Conservation (phyloP, 1,140 invertebrate species). For the Heliothis subflexa region DNA sequence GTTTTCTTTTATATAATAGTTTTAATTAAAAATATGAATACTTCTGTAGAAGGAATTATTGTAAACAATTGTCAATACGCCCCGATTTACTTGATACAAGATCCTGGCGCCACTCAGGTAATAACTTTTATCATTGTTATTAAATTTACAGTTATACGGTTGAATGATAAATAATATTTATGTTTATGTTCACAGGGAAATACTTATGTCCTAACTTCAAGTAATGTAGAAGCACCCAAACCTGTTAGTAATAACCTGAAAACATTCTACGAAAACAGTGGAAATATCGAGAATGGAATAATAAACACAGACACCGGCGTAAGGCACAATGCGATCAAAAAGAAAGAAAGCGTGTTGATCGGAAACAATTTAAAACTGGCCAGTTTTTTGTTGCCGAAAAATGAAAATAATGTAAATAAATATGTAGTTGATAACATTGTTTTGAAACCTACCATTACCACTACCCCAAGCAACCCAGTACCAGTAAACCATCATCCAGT, state of each 20-base stretch:
- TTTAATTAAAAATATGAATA: conserved; percentile 39
- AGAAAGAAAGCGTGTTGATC: conserved; percentile 41
- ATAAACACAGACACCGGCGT: conserved; percentile 6
- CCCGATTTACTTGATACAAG: conserved; percentile 77
- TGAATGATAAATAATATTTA: conserved; percentile 9
- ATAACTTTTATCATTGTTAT: conserved; percentile 50
- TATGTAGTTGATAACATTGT: conserved; percentile 66
- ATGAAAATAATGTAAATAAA: conserved; percentile 56
- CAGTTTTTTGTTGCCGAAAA: conserved; percentile 76
- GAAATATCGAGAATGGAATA: conserved; percentile 77
- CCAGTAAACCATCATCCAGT: conserved; percentile 43
- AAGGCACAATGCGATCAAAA: background rate
- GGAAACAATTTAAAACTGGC: conserved; percentile 80
- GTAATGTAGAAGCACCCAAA: conserved; percentile 60
- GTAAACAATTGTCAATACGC: conserved; percentile 78
- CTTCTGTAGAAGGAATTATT: conserved; percentile 58
- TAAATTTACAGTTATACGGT: conserved; percentile 45
- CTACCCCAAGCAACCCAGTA: conserved; percentile 27
- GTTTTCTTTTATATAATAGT: conserved; percentile 18
- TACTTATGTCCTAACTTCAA: conserved; percentile 69
- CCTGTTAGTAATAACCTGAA: conserved; percentile 76
- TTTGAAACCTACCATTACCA: conserved; percentile 64
- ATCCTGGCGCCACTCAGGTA: conserved; percentile 76
- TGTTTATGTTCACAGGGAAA: conserved; percentile 67
- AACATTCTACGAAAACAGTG: conserved; percentile 82